phyloP scores from a whole-genome alignment of 2,888 invertebrate genomes.

The Erannis defoliaria region DNA sequence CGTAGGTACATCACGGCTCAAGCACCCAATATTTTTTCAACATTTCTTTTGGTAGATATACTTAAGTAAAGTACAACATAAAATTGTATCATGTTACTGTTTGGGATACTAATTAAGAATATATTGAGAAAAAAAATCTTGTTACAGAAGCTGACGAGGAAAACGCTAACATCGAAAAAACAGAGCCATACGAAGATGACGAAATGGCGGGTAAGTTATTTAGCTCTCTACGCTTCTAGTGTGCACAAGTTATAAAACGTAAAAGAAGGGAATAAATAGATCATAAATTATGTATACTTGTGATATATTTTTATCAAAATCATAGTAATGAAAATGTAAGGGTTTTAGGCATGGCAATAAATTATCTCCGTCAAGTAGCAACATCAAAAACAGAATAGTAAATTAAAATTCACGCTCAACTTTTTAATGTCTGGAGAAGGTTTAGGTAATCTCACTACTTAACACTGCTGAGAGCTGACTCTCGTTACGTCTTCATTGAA shows the following conservation, averaged over 20 bases:
- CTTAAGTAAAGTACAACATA: background rate
- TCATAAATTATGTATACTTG: background rate
- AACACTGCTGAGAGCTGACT: slow-evolving; percentile 60
- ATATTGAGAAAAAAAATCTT: slow-evolving; percentile 16
- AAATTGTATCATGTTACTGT: background rate
- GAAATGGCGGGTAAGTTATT: slow-evolving; percentile 60
- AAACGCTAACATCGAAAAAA: slow-evolving; percentile 51
- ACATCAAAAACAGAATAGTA: slow-evolving; percentile 18
- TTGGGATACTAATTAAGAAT: background rate
- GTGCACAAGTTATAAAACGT: too few relatives aligned
- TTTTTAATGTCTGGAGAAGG: slow-evolving; percentile 35
- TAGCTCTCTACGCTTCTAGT: background rate
- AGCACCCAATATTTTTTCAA: too few relatives aligned
- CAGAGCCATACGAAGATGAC: slow-evolving; percentile 53
- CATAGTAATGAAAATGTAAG: background rate
- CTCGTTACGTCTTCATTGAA: slow-evolving; percentile 82
- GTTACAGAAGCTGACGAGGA: slow-evolving; percentile 56
- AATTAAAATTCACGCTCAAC: slow-evolving; percentile 35
- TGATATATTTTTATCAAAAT: background rate
- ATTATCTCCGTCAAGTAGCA: slow-evolving; percentile 21
- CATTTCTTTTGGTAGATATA: too few relatives aligned
- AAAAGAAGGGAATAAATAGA: too few relatives aligned
- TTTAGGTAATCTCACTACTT: slow-evolving; percentile 51
- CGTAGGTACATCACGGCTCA: too few relatives aligned
- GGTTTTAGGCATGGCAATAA: slow-evolving; percentile 10